These are phyloP conservation scores for Eurypyga helias DNA, from an alignment of 2,113 vertebrate genomes.

Conservation along the genomic window DNA sequence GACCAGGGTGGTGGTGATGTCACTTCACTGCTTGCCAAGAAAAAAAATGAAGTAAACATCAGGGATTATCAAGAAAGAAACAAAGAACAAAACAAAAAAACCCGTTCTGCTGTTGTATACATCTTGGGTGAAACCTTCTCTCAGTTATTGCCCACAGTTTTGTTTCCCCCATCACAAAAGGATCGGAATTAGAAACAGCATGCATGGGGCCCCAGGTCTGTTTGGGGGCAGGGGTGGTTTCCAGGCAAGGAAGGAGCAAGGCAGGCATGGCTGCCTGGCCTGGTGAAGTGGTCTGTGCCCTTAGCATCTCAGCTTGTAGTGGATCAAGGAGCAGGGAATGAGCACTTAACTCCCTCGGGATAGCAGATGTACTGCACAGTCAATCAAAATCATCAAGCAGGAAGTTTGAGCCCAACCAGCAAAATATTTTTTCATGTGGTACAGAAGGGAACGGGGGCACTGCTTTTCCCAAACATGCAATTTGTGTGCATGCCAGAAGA, in stretches of 20 bases:
- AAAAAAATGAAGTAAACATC: background rate
- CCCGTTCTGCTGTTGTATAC: background rate
- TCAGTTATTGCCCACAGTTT: background rate
- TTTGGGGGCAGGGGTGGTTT: background rate
- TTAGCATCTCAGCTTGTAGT: accelerated
- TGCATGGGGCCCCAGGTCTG: accelerated
- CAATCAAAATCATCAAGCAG: accelerated
- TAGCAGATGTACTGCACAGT: accelerated
- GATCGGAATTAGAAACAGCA: background rate
- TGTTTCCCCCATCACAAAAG: conserved; percentile 30
- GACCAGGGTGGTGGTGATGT: background rate
- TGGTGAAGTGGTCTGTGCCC: background rate
- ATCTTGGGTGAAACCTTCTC: background rate
- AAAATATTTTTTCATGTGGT: background rate
- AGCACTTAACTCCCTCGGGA: accelerated
- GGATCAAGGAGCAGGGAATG: accelerated
- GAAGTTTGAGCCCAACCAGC: background rate
- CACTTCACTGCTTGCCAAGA: background rate
- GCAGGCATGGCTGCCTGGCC: background rate
- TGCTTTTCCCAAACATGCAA: background rate
- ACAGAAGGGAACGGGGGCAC: background rate
- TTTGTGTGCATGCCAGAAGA: background rate
- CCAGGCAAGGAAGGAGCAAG: background rate
- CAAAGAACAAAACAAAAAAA: background rate
- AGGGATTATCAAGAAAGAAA: conserved; percentile 19